Evolutionary conservation across 2,888 invertebrate species (phyloP).

Genomic region (Brachyptera putata): DNA sequence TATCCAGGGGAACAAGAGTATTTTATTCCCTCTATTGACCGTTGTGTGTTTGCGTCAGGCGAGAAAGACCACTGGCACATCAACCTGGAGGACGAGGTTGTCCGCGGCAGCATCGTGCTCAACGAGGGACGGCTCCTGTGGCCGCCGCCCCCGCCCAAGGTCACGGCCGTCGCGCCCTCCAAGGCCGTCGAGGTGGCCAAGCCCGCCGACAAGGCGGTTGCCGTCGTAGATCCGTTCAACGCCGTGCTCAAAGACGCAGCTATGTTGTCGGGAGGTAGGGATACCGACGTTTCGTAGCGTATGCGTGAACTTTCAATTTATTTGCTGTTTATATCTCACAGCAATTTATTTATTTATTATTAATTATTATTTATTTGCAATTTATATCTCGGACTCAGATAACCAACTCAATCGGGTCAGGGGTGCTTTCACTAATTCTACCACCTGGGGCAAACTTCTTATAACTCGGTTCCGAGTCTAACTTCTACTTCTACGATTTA

Average conservation of each 20-base stretch:
- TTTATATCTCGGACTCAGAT: too few relatives aligned
- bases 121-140: constrained; percentile 70
- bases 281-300: not conserved
- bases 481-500: too few relatives aligned
- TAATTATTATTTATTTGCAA: too few relatives aligned
- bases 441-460: too few relatives aligned
- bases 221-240: constrained; percentile 54
- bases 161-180: constrained; percentile 49
- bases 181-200: constrained; percentile 45
- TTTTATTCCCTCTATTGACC: too few relatives aligned
- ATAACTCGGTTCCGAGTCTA: too few relatives aligned
- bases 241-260: constrained; percentile 64
- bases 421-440: too few relatives aligned
- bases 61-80: constrained; percentile 70
- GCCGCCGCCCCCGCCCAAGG: constrained; percentile 68
- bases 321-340: not conserved
- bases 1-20: too few relatives aligned
- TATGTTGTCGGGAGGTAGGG: constrained; percentile 61
- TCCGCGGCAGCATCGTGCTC: constrained; percentile 75
- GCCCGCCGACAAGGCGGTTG: constrained; percentile 46
- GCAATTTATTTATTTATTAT: not conserved
- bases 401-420: too few relatives aligned
- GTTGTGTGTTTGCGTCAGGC: not conserved
- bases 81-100: constrained; percentile 80
- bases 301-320: not conserved